Conservation (phyloP, 2,797 vertebrate genomes). For the Phyllotis vaccarum region DNA sequence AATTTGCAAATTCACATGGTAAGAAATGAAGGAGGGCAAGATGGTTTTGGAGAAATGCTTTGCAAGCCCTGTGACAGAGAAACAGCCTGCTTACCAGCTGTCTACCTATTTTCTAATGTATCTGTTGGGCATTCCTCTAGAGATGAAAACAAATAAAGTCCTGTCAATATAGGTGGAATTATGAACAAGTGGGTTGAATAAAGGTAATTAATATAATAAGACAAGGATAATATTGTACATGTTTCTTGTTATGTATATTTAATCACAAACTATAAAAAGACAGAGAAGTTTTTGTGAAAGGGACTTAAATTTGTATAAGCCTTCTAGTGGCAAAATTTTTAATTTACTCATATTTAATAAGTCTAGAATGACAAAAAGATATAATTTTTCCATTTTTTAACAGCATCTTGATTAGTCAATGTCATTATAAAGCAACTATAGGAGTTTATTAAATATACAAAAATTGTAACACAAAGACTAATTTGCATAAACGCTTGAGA, state of each 20-base stretch:
- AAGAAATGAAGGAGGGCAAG: constrained; percentile 65
- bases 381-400: background rate
- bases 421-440: constrained; percentile 8
- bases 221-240: constrained; percentile 10
- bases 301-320: constrained; percentile 29
- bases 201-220: constrained; percentile 43
- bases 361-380: constrained; percentile 10
- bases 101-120: constrained; percentile 58
- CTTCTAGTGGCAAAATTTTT: constrained; percentile 13
- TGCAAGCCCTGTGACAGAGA: constrained; percentile 55
- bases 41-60: constrained; percentile 50
- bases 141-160: constrained; percentile 68
- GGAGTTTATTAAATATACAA: constrained; percentile 3
- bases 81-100: constrained; percentile 64
- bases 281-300: background rate
- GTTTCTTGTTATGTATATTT: constrained; percentile 53
- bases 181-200: constrained; percentile 43
- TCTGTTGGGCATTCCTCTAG: constrained; percentile 54
- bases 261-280: constrained; percentile 40
- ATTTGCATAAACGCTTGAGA: constrained; percentile 35
- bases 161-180: constrained; percentile 56
- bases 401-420: background rate
- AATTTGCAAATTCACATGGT: constrained; percentile 50
- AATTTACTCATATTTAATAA: constrained; percentile 40
- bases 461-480: constrained; percentile 27